These are phyloP conservation scores for Dinomys branickii DNA, from an alignment of 2,113 vertebrate genomes.

Conservation along the genomic window DNA sequence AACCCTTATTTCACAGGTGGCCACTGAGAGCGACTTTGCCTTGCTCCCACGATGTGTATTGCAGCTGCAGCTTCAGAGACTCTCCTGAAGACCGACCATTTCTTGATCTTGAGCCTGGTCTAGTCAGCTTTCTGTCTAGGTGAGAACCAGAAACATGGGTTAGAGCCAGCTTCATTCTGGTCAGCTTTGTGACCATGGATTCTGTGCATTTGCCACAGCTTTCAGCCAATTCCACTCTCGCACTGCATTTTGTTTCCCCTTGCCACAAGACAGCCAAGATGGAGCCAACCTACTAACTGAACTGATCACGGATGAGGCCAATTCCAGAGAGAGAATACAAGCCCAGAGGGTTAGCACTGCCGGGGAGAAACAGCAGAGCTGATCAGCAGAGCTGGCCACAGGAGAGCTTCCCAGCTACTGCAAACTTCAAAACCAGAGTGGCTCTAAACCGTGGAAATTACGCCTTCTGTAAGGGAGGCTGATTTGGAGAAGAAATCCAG, in stretches of 20 bases:
- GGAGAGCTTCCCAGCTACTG: too few relatives aligned
- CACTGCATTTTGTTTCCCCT: not conserved
- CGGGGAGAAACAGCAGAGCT: too few relatives aligned
- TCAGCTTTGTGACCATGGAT: not conserved
- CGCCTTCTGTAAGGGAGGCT: not conserved
- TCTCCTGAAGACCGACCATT: not conserved
- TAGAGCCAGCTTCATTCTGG: not conserved
- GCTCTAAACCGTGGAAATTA: not conserved
- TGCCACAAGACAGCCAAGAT: not conserved
- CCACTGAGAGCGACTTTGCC: not conserved
- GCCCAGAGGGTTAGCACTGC: not conserved
- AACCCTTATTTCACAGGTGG: not conserved
- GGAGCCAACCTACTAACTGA: too few relatives aligned
- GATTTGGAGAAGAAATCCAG: too few relatives aligned
- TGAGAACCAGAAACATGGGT: not conserved
- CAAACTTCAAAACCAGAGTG: not conserved
- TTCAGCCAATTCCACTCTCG: not conserved
- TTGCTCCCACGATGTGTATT: not conserved
- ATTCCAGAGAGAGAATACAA: not conserved
- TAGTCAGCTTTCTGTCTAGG: not conserved
- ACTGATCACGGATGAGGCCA: not conserved
- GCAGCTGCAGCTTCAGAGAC: not conserved
- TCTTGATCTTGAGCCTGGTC: not conserved
- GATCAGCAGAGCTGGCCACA: too few relatives aligned
- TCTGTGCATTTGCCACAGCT: not conserved